Evolutionary conservation across 2,113 vertebrate species (phyloP), one percentile per base, ranked within the genome.

Genomic region (Clarias macrocephalus): DNA sequence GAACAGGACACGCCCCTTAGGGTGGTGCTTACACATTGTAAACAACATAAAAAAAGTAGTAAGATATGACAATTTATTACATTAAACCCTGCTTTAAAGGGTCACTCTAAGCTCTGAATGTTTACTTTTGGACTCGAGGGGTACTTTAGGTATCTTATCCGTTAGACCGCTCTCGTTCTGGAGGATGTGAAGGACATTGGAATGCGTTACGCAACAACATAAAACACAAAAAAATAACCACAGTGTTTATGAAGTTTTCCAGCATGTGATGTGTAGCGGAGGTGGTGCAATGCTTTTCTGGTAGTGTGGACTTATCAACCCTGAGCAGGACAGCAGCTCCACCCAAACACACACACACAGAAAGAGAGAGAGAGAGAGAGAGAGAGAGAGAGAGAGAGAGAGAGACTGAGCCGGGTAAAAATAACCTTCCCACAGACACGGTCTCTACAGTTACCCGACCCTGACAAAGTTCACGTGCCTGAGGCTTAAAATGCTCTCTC

Each of bases 251-350:
- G 28, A 52, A 56, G 48, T 23, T 37, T 80, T 33, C 48, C 19
- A 48, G 23, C 15, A 79, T 30, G 72, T 77, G 37, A 30, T 54
- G 18, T 30, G 52, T 4, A 21, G 28, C 42, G 8, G 54, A 62
- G 28, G 21, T 60, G 80, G 54, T 56, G 16, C 33, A n/a, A 59
- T 56, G 42, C 9, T 52, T 60, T 5, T 59, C 60, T 82, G 75
- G 68, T 59, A 79, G 25, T 70, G 30, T 15, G 48, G 9, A 66
- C 92, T 95, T 95, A 95, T 95, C 94, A 93, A 79, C 57, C 57
- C 37, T 23, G 57, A 86, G 80, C 93, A 94, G 81, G 85, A 89
- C 79, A 65, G 52, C 70, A 60, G 57, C 66, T 80, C 83, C 1
- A 89, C 88, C 90, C 91, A 93, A 33, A 90, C 93, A 94, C 93